Evolutionary conservation across 92 coral and sea anemone genomes (phyloP), one percentile per base, ranked within the genome.

Genomic region (Epizoanthus scotinus): DNA sequence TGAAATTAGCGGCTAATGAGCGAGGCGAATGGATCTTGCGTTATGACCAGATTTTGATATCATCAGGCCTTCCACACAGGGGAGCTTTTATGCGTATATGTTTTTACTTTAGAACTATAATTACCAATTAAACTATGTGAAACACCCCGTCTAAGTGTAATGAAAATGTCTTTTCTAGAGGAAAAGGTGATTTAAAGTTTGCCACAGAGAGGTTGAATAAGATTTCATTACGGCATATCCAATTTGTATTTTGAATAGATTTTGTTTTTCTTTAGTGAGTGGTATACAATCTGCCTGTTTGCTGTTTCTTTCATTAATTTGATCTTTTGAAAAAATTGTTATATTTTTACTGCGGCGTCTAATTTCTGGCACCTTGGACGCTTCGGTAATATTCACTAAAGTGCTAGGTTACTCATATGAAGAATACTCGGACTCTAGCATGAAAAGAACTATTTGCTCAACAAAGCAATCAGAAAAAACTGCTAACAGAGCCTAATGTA

Each of bases 41-140:
- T 75, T 59, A 67, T 75, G 55, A 40, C 67, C 14, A 21, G 53
- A 36, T 58, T 59, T 38, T 38, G 81, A 40, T 75, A 60, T 60
- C 56, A 75, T 27, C 68, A 75, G 31, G 67, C 17, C 54, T 13
- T 18, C 49, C 36, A 20, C 9, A 58, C 52, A 26, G 62, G 18
- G 62, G 61, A 34, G 15, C 66, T 68, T 63, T 59, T 40, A 40
- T 67, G 63, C 52, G 36, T 58, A 75, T 58, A 75, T 75, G 65
- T 59, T 75, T 75, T 75, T 21, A 63, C 67, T 59, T 34, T 75
- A 59, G 54, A 75, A 75, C 81, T 75, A 36, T 75, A 75, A 75
- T 75, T 75, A 59, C 81, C 81, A 75, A 75, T 75, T 75, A 75
- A 75, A 38, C 81, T 59, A 38, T 68, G 55, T 75, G 81, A 75